These are phyloP conservation scores for Dione vanillae DNA, from an alignment of 2,888 invertebrate species.

Conservation along the genomic window DNA sequence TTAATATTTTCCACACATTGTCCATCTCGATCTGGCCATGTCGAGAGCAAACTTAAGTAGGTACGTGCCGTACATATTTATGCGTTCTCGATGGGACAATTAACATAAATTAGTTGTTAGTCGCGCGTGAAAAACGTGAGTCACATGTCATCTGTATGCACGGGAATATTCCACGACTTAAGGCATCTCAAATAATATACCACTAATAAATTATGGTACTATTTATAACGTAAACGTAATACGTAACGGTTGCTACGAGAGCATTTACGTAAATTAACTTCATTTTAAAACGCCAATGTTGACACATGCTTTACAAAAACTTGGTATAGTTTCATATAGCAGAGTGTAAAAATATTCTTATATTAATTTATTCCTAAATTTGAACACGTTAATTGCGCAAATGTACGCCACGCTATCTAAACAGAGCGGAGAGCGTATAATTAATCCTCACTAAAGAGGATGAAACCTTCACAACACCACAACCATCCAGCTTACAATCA, in stretches of 20 bases:
- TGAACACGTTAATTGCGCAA: too few species aligned
- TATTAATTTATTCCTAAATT: too few species aligned
- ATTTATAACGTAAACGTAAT: conserved; percentile 24
- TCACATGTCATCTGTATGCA: conserved; percentile 64
- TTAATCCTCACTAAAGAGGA: too few species aligned
- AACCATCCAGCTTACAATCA: too few species aligned
- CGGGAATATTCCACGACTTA: conserved; percentile 50
- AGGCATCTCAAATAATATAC: conserved; percentile 53
- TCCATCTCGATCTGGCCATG: conserved; percentile 52
- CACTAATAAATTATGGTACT: conserved; percentile 51
- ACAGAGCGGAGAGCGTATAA: too few species aligned
- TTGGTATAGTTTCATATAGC: too few species aligned
- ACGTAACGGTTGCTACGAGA: conserved; percentile 47
- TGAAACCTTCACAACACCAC: too few species aligned
- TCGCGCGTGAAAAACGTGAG: conserved; percentile 81
- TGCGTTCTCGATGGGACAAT: conserved; percentile 63
- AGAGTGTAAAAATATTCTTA: too few species aligned
- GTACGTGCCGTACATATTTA: conserved; percentile 75
- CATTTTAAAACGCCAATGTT: too few species aligned
- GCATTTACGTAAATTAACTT: conserved; percentile 29
- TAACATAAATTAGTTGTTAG: conserved; percentile 81
- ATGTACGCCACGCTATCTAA: too few species aligned
- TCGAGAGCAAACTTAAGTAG: conserved; percentile 61
- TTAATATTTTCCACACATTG: conserved; percentile 50
- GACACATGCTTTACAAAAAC: too few species aligned